Percentiles rank a stretch among this genome's conserved stretches.
Evolutionary conservation across 2,797 vertebrate species (phyloP).

Genomic region (Mycteria americana): DNA sequence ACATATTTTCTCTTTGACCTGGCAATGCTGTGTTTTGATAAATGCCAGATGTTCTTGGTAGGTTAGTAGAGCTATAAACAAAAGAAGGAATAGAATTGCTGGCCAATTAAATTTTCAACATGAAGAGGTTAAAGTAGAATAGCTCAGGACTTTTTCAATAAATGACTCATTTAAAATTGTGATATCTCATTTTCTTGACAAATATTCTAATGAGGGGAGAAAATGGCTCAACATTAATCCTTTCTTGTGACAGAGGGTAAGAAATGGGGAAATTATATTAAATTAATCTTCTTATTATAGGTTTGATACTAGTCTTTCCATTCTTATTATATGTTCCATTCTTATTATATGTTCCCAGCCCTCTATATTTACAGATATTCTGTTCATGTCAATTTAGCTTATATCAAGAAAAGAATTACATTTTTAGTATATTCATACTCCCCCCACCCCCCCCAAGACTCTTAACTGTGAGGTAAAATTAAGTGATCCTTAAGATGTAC

Average conservation of each 20-base stretch:
- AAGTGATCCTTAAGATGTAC: background rate
- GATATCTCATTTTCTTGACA: constrained; percentile 1
- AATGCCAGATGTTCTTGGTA: background rate
- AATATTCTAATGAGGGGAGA: background rate
- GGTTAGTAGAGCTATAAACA: background rate
- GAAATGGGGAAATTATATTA: background rate
- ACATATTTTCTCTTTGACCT: background rate
- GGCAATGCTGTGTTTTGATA: background rate
- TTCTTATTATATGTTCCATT: background rate
- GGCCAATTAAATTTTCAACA: background rate
- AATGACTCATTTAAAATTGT: background rate
- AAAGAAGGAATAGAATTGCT: background rate
- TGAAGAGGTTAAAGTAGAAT: background rate
- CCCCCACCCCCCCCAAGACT: accelerated
- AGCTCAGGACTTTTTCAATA: background rate
- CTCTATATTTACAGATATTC: background rate
- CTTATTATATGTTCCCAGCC: background rate
- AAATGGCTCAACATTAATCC: background rate
- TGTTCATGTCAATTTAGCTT: background rate
- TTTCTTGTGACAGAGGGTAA: background rate
- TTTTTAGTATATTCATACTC: background rate
- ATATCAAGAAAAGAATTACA: background rate
- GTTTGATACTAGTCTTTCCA: background rate
- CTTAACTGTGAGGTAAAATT: background rate
- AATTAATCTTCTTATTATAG: background rate